Evolutionary conservation across 2,113 vertebrate species (phyloP).

Genomic region (Melanocharis versteri): DNA sequence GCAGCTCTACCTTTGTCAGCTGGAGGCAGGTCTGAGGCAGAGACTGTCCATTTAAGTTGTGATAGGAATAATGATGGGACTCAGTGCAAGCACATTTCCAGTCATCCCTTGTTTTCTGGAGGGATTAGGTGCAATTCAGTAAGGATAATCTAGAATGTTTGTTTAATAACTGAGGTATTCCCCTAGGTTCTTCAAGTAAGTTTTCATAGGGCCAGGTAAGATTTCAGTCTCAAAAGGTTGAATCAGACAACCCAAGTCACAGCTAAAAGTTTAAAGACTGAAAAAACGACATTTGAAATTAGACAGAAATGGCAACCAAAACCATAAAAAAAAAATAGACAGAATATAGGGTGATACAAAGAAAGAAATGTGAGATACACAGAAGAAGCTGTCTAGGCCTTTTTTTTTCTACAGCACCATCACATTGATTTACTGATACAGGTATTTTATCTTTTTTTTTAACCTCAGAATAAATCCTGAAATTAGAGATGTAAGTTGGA

Average conservation of each 20-base stretch:
- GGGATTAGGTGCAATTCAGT: neutral
- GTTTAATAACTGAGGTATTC: neutral
- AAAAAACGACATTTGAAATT: neutral
- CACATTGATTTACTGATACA: neutral
- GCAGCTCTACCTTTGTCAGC: neutral
- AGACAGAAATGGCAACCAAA: neutral
- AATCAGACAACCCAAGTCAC: neutral
- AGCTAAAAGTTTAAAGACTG: neutral
- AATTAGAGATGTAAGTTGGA: neutral
- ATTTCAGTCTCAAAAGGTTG: neutral
- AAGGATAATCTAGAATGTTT: neutral
- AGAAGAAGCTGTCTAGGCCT: neutral
- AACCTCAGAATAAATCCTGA: neutral
- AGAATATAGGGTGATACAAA: neutral
- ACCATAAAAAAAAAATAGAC: neutral
- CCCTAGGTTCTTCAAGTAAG: neutral
- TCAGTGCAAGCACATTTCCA: neutral
- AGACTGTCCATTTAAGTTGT: neutral
- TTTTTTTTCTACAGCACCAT: neutral
- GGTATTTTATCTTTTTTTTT: neutral
- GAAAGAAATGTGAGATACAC: neutral
- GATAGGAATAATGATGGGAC: neutral
- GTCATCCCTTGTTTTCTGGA: neutral
- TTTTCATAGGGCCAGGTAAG: neutral
- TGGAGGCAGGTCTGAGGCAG: neutral